Conservation (phyloP, 2,888 invertebrate species). For the Mimachlamys varia region DNA sequence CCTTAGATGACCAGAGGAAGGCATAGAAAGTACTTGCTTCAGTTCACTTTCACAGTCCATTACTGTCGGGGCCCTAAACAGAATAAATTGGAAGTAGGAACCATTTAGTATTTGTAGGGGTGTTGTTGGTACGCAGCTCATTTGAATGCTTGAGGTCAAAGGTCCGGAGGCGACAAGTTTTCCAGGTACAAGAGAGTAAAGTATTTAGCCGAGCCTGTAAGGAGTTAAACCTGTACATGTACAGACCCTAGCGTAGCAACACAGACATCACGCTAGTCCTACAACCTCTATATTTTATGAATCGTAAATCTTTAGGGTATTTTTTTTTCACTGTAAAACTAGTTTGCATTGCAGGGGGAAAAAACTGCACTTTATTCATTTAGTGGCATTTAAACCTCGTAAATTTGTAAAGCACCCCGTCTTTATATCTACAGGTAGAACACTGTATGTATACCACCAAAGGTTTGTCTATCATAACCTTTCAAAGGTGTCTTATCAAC, state of each 20-base stretch:
- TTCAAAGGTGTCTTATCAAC: too few species aligned
- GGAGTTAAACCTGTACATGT: neutral
- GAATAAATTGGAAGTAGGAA: conserved; percentile 25
- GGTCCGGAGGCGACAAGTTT: neutral
- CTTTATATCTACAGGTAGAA: neutral
- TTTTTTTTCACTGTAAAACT: neutral
- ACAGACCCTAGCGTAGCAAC: neutral
- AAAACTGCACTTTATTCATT: neutral
- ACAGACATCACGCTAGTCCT: neutral
- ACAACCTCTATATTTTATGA: neutral
- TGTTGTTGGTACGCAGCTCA: neutral
- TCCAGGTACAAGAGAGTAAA: neutral
- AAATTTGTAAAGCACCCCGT: neutral
- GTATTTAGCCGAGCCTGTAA: neutral
- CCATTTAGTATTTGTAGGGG: neutral
- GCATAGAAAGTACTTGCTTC: neutral
- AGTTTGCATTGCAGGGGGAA: neutral
- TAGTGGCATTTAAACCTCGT: conserved; percentile 3
- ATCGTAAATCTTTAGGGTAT: neutral
- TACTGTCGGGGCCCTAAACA: neutral
- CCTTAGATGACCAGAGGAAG: neutral
- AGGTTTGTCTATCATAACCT: too few species aligned
- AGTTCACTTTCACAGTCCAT: conserved; percentile 30
- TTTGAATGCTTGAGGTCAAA: conserved; percentile 20
- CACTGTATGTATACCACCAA: neutral